Evolutionary conservation across 2,888 invertebrate species (phyloP), one percentile per base, ranked within the genome.

Genomic region (Cataglyphis cursor): DNA sequence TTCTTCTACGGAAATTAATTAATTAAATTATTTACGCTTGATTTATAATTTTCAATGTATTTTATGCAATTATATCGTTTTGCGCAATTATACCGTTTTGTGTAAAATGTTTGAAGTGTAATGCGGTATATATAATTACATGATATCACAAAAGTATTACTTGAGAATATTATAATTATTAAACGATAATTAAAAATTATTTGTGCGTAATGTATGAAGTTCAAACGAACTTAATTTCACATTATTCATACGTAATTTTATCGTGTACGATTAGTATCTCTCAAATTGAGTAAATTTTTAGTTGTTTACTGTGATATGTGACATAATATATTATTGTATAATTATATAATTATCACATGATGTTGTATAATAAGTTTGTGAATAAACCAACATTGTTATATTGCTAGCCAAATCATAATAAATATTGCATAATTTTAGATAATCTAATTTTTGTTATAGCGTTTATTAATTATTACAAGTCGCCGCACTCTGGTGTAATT

Each of bases 131-230:
- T n/a, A n/a, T 21, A 54, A 75, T 75, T 51, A n/a, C n/a, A 2
- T 8, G 35, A 8, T 28, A 76, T 24, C n/a, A 38, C n/a, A 10
- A 24, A 54, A 54, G 57, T 76, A 10, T 9, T 54, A 66, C 9
- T n/a, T 8, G 41, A 41, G 6, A 28, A n/a, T 66, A 28, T 54
- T 75, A n/a, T 0, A 66, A n/a, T n/a, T 41, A 38, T 35, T 21
- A 65, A 76, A 28, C 15, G 51, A 65, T 76, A 66, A 76, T 76
- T 66, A 57, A 76, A 76, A 76, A 66, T 76, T 76, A 41, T 54
- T 65, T 28, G 21, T 65, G 65, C 28, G 15, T 54, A 28, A 54
- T 54, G n/a, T 12, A 66, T 12, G n/a, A 65, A 41, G 28, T 66
- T 3, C 28, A 41, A 41, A 35, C 0, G 12, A 44, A 28, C 2